A percentile compares a stretch with the other conserved stretches of the same genome.
phyloP scores from a whole-genome alignment of 1,140 invertebrate genomes.

The Bombus affinis region DNA sequence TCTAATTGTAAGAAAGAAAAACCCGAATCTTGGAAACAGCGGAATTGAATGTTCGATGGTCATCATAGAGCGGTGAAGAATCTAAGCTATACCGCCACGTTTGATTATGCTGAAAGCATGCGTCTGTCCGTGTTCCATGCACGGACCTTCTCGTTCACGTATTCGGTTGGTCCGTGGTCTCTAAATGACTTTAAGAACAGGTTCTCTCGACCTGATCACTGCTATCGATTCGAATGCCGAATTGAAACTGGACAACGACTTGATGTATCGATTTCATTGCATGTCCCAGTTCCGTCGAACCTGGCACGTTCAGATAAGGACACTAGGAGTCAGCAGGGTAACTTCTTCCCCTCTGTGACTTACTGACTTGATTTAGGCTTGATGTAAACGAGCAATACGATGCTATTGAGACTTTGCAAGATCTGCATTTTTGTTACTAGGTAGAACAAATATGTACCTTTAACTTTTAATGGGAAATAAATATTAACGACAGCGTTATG shows the following conservation, averaged over 20 bases:
- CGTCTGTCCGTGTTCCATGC: background rate
- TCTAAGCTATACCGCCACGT: background rate
- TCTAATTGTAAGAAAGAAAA: background rate
- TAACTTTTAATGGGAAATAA: no score
- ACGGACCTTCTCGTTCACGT: background rate
- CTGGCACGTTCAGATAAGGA: slow-evolving; percentile 60
- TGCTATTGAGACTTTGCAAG: background rate
- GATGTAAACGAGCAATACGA: background rate
- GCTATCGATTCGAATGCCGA: slow-evolving; percentile 69
- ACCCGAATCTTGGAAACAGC: background rate
- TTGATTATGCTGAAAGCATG: background rate
- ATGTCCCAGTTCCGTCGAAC: slow-evolving; percentile 73
- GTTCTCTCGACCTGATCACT: slow-evolving; percentile 6
- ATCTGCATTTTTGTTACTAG: no score
- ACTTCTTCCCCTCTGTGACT: slow-evolving; percentile 15
- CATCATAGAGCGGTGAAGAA: background rate
- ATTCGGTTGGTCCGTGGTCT: background rate
- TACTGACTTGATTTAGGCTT: background rate
- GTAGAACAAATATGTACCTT: no score
- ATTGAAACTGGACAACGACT: slow-evolving; percentile 71
- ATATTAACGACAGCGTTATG: no score
- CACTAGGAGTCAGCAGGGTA: slow-evolving; percentile 23
- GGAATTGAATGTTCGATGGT: background rate
- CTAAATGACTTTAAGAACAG: slow-evolving; percentile 39
- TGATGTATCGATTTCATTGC: slow-evolving; percentile 68